These are phyloP conservation scores for Osmoderma eremita DNA, from an alignment of 2,888 invertebrate genomes.

Conservation along the genomic window DNA sequence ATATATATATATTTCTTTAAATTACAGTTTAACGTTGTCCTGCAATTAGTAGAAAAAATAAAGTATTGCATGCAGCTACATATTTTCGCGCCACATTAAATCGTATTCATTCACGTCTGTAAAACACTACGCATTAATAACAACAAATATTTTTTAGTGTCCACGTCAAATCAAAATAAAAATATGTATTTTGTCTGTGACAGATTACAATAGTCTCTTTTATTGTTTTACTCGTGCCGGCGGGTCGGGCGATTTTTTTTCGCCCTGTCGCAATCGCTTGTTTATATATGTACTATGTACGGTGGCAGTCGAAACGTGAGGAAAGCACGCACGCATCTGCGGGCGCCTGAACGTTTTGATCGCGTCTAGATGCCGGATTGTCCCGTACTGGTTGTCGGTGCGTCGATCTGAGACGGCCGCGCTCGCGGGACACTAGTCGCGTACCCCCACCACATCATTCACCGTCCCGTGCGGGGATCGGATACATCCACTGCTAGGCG, in stretches of 20 bases:
- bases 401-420: conserved; percentile 57
- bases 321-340: conserved; percentile 43
- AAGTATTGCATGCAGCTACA: conserved; percentile 5
- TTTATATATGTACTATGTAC: conserved; percentile 31
- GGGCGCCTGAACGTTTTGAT: conserved; percentile 43
- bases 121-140: conserved; percentile 20
- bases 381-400: conserved; percentile 59
- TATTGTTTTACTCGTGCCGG: conserved; percentile 18
- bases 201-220: conserved; percentile 8
- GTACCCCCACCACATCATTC: conserved; percentile 52
- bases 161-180: conserved; percentile 29
- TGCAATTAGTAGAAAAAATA: background rate
- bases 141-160: conserved; percentile 13
- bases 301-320: conserved; percentile 32
- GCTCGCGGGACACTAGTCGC: conserved; percentile 54
- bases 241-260: conserved; percentile 10
- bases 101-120: conserved; percentile 21
- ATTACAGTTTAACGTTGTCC: background rate
- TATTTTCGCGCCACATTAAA: conserved; percentile 26
- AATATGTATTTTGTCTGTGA: background rate
- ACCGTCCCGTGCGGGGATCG: conserved; percentile 60
- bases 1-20: conserved; percentile 1
- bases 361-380: conserved; percentile 54
- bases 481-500: conserved; percentile 54
- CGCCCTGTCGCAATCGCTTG: conserved; percentile 27